A percentile compares a stretch with the other conserved stretches of the same genome.
Evolutionary conservation across 2,888 invertebrate species (phyloP).

Genomic region (Myopa tessellatipennis): DNA sequence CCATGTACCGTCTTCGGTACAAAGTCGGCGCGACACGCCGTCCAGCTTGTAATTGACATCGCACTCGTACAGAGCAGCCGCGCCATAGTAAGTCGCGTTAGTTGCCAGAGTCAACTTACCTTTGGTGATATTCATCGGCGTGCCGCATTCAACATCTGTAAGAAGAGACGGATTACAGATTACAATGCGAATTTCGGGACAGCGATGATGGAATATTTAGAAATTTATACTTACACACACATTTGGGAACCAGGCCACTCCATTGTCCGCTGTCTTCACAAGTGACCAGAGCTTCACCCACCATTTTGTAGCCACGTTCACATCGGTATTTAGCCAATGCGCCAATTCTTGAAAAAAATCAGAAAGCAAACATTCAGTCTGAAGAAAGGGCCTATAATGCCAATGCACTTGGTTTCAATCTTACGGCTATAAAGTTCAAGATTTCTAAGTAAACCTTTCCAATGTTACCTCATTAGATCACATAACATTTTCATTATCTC

Average conservation of each 20-base stretch:
- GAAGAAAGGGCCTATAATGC: not conserved
- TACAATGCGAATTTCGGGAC: not conserved
- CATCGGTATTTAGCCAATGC: constrained; percentile 90
- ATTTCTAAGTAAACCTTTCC: not conserved
- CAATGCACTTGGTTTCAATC: too few species aligned
- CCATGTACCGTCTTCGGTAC: constrained; percentile 92
- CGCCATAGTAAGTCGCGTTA: constrained; percentile 90
- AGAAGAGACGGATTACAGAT: constrained; percentile 40
- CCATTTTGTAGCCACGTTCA: constrained; percentile 87
- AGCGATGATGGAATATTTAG: not conserved
- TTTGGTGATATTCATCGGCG: constrained; percentile 77
- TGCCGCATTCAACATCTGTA: constrained; percentile 87
- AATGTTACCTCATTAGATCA: not conserved
- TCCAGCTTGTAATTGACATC: constrained; percentile 82
- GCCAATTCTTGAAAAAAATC: constrained; percentile 71
- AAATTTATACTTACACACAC: constrained; percentile 77
- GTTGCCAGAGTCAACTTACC: constrained; percentile 84
- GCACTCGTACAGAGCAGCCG: constrained; percentile 86
- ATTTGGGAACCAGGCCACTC: constrained; percentile 85
- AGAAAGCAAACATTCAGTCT: constrained; percentile 4
- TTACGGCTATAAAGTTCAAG: too few species aligned
- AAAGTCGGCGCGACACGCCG: constrained; percentile 84
- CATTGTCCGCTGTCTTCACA: constrained; percentile 88
- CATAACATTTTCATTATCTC: not conserved
- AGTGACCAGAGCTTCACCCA: constrained; percentile 85